Conservation (phyloP, 2,797 vertebrate species). For the Hypotaenidia philippensis region DNA sequence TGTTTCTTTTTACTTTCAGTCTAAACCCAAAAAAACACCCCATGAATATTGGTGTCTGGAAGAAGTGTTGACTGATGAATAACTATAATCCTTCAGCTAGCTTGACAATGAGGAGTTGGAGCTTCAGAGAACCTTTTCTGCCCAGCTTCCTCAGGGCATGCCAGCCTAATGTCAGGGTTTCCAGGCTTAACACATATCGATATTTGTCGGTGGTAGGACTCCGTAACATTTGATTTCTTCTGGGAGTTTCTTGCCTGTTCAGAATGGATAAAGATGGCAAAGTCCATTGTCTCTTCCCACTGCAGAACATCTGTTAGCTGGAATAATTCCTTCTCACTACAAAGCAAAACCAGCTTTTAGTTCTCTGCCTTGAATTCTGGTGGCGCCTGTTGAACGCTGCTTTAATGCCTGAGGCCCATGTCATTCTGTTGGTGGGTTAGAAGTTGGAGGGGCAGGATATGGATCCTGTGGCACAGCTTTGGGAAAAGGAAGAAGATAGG, state of each 20-base stretch:
- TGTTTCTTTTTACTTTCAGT: not conserved
- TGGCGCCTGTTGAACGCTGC: not conserved
- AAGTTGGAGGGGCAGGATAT: not conserved
- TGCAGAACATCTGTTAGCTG: not conserved
- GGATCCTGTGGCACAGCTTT: not conserved
- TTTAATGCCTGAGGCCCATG: not conserved
- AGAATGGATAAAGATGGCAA: not conserved
- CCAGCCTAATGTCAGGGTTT: not conserved
- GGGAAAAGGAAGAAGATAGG: not conserved
- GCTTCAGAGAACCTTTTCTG: not conserved
- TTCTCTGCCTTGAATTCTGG: not conserved
- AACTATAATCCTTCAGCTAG: not conserved
- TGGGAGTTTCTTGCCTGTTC: not conserved
- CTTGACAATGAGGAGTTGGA: not conserved
- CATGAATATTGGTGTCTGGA: not conserved
- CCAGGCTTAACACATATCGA: not conserved
- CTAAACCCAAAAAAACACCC: not conserved
- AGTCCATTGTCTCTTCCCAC: not conserved
- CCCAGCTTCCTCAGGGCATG: not conserved
- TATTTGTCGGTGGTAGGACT: not conserved
- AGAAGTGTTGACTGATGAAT: not conserved
- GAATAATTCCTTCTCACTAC: not conserved
- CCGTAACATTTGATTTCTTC: not conserved
- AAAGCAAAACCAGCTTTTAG: constrained; percentile 23
- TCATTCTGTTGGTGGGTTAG: not conserved